These are phyloP conservation scores for Amphipoea lucens DNA, from an alignment of 2,888 invertebrate genomes.

Conservation along the genomic window DNA sequence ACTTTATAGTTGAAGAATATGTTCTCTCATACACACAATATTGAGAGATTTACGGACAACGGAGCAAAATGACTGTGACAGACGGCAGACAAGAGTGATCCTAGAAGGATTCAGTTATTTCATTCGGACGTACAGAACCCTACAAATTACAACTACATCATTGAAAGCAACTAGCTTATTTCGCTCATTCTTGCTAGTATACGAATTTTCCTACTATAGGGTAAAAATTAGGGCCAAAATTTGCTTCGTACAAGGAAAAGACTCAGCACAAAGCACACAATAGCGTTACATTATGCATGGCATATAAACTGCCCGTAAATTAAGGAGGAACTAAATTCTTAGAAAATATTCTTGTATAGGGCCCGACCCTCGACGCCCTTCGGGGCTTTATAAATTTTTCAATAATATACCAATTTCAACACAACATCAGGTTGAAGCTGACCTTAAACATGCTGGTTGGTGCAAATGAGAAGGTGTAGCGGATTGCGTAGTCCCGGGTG, in stretches of 20 bases:
- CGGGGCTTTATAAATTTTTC: constrained; percentile 73
- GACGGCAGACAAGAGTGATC: too few relatives aligned
- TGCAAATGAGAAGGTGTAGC: constrained; percentile 25
- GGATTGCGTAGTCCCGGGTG: background rate
- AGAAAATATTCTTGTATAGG: constrained; percentile 63
- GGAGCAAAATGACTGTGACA: too few relatives aligned
- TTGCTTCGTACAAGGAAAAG: constrained; percentile 42
- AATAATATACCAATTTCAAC: constrained; percentile 79
- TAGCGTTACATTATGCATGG: constrained; percentile 68
- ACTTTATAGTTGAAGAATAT: too few relatives aligned
- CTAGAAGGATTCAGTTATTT: too few relatives aligned
- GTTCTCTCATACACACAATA: too few relatives aligned
- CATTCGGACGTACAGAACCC: too few relatives aligned
- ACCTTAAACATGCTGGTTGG: constrained; percentile 70
- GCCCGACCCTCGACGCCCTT: constrained; percentile 67
- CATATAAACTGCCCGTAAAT: constrained; percentile 69
- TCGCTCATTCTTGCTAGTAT: background rate
- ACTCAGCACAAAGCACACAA: constrained; percentile 55
- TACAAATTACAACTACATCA: background rate
- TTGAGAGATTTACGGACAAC: too few relatives aligned
- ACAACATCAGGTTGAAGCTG: constrained; percentile 77
- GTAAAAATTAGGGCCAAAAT: constrained; percentile 47
- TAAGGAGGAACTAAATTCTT: constrained; percentile 67
- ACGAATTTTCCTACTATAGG: constrained; percentile 18
- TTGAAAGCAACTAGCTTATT: background rate